These are phyloP conservation scores for Diprion similis DNA, from an alignment of 1,140 invertebrate genomes.

Conservation along the genomic window DNA sequence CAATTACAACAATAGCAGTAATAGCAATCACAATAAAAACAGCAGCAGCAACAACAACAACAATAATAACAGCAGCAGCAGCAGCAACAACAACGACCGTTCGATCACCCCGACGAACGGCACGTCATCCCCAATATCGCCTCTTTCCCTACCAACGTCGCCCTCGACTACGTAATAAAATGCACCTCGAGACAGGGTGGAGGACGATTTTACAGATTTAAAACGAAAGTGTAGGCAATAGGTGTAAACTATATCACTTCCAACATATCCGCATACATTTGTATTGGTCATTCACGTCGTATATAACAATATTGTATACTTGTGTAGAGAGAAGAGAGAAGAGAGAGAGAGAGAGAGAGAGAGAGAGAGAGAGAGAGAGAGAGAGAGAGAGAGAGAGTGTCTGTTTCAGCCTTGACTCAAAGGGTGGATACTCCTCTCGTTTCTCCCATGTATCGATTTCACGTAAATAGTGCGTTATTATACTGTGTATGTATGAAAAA, in stretches of 20 bases:
- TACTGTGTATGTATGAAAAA: too few species aligned
- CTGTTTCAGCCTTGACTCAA: background rate
- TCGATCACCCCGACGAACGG: conserved; percentile 38
- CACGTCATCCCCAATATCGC: conserved; percentile 41
- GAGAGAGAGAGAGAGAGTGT: too few species aligned
- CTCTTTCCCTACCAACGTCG: conserved; percentile 50
- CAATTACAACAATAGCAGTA: background rate
- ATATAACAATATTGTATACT: background rate
- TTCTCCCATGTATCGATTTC: too few species aligned
- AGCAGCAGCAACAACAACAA: background rate
- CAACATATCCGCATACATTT: background rate
- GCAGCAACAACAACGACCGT: conserved; percentile 19
- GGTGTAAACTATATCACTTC: background rate
- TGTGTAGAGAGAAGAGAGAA: conserved; percentile 16
- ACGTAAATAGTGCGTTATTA: too few species aligned
- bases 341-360: conserved; percentile 22
- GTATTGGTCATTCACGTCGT: too few species aligned
- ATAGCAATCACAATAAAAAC: background rate
- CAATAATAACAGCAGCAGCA: background rate
- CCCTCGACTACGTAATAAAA: conserved; percentile 56
- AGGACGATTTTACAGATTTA: background rate
- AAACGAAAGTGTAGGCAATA: conserved; percentile 6
- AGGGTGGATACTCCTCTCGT: background rate
- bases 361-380: conserved; percentile 21
- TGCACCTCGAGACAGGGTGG: background rate